Conservation (phyloP, 2,888 invertebrate species). For the Drosophila formosana region DNA sequence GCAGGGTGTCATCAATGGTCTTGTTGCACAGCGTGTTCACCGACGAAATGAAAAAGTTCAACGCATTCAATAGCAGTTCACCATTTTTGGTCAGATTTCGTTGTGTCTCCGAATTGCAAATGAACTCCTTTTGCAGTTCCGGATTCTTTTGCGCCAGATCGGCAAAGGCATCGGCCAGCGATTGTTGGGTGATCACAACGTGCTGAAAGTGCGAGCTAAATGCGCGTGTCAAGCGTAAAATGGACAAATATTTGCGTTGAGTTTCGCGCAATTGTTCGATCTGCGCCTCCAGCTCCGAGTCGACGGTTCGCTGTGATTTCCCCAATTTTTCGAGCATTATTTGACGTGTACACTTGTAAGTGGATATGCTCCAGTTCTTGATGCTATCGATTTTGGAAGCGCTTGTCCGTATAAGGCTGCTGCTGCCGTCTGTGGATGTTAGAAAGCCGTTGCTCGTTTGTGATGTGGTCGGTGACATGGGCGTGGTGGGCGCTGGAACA, state of each 20-base stretch:
- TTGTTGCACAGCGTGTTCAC: constrained; percentile 98
- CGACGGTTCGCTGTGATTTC: constrained; percentile 95
- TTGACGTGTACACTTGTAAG: constrained; percentile 99
- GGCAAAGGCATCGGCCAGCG: constrained; percentile 96
- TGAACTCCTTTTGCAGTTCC: constrained; percentile 96
- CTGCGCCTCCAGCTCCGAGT: constrained; percentile 96
- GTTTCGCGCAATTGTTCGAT: constrained; percentile 97
- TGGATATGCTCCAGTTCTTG: constrained; percentile 98
- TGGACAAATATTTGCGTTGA: constrained; percentile 95
- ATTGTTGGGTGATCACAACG: constrained; percentile 94
- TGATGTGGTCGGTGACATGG: constrained; percentile 85
- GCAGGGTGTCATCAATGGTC: constrained; percentile 97
- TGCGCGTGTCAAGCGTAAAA: constrained; percentile 93
- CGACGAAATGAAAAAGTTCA: constrained; percentile 98
- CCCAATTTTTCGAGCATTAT: constrained; percentile 98
- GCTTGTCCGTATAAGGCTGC: constrained; percentile 80
- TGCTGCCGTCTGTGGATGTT: constrained; percentile 71
- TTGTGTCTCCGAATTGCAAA: constrained; percentile 98
- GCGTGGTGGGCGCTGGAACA: constrained; percentile 85
- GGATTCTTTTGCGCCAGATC: constrained; percentile 98
- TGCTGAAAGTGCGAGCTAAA: constrained; percentile 95
- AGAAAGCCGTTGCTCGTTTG: constrained; percentile 66
- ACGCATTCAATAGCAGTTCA: constrained; percentile 95
- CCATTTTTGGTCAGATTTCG: constrained; percentile 96
- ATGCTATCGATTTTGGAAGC: constrained; percentile 95